phyloP scores from a whole-genome alignment of 2,797 vertebrate genomes.

The Molossus molossus region DNA sequence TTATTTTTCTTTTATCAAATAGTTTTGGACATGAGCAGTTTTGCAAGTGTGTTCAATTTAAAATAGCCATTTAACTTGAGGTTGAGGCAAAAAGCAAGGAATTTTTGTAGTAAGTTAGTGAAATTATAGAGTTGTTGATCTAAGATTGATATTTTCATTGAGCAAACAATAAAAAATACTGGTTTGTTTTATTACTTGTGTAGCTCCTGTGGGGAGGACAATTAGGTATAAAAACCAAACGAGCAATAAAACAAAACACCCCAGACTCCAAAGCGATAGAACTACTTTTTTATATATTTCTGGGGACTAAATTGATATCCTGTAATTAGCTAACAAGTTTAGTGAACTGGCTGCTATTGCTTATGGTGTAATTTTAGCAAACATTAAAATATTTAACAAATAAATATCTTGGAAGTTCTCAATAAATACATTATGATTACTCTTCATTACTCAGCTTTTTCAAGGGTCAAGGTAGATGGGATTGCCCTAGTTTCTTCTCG shows the following conservation, averaged over 20 bases:
- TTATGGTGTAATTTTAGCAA: slow-evolving; percentile 17
- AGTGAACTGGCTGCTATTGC: neutral
- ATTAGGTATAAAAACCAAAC: slow-evolving; percentile 50
- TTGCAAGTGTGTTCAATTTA: slow-evolving; percentile 67
- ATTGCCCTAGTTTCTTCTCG: neutral
- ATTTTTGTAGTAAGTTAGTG: slow-evolving; percentile 44
- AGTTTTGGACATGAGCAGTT: slow-evolving; percentile 46
- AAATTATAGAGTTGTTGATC: slow-evolving; percentile 24
- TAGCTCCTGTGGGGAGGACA: slow-evolving; percentile 40
- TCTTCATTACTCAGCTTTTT: neutral
- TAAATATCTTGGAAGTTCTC: neutral
- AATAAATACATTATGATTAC: neutral
- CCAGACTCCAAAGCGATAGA: neutral
- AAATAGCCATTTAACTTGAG: slow-evolving; percentile 65
- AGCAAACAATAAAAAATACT: neutral
- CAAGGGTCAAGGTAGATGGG: neutral
- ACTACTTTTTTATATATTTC: slow-evolving; percentile 43
- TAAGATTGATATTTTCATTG: slow-evolving; percentile 53
- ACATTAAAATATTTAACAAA: neutral
- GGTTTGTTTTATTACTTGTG: slow-evolving; percentile 31
- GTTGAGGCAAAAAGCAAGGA: slow-evolving; percentile 54
- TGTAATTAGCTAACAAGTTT: slow-evolving; percentile 45
- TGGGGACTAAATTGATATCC: neutral
- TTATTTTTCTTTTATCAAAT: slow-evolving; percentile 46
- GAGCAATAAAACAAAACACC: neutral